Conservation (phyloP, 2,888 invertebrate species). For the Gymnoscelis rufifasciata region DNA sequence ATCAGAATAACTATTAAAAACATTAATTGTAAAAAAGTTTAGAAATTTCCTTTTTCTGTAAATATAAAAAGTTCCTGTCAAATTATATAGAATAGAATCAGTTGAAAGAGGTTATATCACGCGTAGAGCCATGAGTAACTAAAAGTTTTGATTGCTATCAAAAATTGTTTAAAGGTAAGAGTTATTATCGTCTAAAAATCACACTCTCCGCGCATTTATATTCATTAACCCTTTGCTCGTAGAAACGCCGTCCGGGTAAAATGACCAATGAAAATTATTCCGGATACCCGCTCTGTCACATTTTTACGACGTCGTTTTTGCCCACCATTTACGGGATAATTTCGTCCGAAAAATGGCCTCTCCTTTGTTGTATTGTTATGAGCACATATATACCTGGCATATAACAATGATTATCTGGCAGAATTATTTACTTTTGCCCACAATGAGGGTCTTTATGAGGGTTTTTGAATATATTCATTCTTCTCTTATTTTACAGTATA, state of each 20-base stretch:
- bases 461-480: conserved; percentile 6
- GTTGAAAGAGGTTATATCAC: no score
- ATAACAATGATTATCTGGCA: conserved; percentile 23
- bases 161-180: no score
- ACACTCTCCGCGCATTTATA: not conserved
- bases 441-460: conserved; percentile 17
- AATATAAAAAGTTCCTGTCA: no score
- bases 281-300: conserved; percentile 3
- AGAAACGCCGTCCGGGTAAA: not conserved
- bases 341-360: conserved; percentile 31
- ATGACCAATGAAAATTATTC: conserved; percentile 9
- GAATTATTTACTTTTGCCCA: conserved; percentile 16
- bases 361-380: conserved; percentile 41
- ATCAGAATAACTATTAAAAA: no score
- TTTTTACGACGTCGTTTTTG: conserved; percentile 18
- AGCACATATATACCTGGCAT: conserved; percentile 29
- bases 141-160: no score
- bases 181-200: no score
- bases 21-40: no score
- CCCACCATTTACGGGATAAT: conserved; percentile 33
- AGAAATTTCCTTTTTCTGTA: no score
- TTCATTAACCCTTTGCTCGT: conserved; percentile 3
- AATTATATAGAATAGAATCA: no score
- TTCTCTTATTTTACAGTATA: conserved; percentile 1
- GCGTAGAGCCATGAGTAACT: no score